Base-by-base conservation (phyloP, 2,888 invertebrate genomes). In the Oscheius onirici region DNA sequence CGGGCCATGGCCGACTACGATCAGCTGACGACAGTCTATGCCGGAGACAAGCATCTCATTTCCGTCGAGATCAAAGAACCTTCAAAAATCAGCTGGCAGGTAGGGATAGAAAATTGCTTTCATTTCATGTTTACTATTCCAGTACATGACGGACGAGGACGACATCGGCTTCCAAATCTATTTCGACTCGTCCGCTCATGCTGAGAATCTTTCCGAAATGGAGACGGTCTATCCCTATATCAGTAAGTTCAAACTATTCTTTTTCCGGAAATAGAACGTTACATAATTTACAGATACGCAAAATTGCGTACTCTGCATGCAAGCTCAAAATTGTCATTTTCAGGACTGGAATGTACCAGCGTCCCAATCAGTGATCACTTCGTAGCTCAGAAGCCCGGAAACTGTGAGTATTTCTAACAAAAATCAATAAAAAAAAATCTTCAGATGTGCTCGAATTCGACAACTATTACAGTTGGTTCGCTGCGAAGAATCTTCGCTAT, bases 81-180 rank as follows among this genome's bases (percentile, higher is more conserved):
- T 20, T 81, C 79, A 69, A 74, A 80, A 57, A 82, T 86, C 61
- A 78, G 80, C 34, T 34, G 34, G 34, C 34, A 34, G 34, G 34
- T 34, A 8, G 8, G n/a, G 84, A 76, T 24, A 69, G 72, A 41
- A 6, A 51, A 41, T 20, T 17, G 26, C 2, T 20, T 28, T 20
- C 13, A 17, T 40, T 34, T 10, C 22, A 15, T 17, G 17, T 34
- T 17, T 3, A n/a, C n/a, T 74, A n/a, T n/a, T 34, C 8, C 81
- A 83, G 55, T 87, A 87, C 76, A 84, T 85, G 82, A 86, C 86
- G 8, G 81, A 79, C 34, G 84, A 84, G 43, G 87, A 87, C 55
- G 87, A 87, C 77, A 84, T 87, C 67, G 87, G 87, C 10, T 87
- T 87, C 77, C 85, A 86, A 43, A 82, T 87, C 55, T 83, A 87